Evolutionary conservation across 1,140 invertebrate genomes (phyloP).

Genomic region (Drosophila micromelanica): DNA sequence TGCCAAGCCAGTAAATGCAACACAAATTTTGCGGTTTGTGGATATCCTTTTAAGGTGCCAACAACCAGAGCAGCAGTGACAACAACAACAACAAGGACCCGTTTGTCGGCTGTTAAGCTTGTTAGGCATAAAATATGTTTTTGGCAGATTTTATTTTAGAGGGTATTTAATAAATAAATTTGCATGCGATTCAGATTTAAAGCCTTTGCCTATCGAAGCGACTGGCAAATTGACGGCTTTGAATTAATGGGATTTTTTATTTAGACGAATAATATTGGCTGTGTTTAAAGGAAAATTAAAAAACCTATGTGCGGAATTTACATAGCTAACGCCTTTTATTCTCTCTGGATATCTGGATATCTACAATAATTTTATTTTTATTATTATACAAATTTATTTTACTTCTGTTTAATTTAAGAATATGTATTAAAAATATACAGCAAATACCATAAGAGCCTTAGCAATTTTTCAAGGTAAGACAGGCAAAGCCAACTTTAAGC

Average conservation of each 20-base stretch:
- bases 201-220: slow-evolving; percentile 21
- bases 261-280: not conserved
- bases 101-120: slow-evolving; percentile 48
- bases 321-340: not conserved
- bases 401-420: no score
- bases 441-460: no score
- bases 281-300: not conserved
- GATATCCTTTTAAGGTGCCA: slow-evolving; percentile 61
- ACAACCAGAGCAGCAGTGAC: slow-evolving; percentile 22
- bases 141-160: slow-evolving; percentile 48
- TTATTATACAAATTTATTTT: no score
- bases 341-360: no score
- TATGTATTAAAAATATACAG: not conserved
- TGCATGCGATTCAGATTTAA: slow-evolving; percentile 24
- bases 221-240: slow-evolving; percentile 33
- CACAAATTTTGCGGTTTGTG: slow-evolving; percentile 74
- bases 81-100: slow-evolving; percentile 24
- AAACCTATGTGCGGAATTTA: not conserved
- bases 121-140: slow-evolving; percentile 68
- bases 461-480: no score
- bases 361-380: no score
- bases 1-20: slow-evolving; percentile 69
- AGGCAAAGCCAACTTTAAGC: not conserved
- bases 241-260: slow-evolving; percentile 28
- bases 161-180: slow-evolving; percentile 63